Conservation (phyloP, 2,888 invertebrate species). For the Pemphredon lugubris region DNA sequence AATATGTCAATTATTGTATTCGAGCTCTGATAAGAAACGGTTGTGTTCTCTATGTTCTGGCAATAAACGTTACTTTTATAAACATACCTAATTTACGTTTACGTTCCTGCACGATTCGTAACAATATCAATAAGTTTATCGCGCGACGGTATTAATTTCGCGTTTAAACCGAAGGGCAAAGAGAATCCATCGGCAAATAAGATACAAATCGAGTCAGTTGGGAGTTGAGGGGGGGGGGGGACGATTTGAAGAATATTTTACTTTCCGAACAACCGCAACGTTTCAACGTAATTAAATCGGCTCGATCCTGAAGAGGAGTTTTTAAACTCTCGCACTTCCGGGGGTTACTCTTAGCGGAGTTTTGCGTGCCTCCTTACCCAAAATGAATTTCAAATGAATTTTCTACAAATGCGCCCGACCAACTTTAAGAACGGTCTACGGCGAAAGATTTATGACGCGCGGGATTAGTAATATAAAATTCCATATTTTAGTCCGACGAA, state of each 20-base stretch:
- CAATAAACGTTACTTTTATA: too few species aligned
- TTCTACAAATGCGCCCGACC: conserved; percentile 38
- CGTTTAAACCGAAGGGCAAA: neutral
- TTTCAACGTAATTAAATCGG: conserved; percentile 38
- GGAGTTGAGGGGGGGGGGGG: too few species aligned
- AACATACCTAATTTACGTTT: too few species aligned
- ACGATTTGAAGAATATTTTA: too few species aligned
- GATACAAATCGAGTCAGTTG: too few species aligned
- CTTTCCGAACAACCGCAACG: neutral
- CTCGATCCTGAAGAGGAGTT: conserved; percentile 25
- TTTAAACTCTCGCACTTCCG: conserved; percentile 31
- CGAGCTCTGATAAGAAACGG: too few species aligned
- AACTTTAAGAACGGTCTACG: conserved; percentile 22
- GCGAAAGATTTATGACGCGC: conserved; percentile 38
- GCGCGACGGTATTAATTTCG: neutral
- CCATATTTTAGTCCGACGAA: neutral
- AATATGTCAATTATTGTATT: too few species aligned
- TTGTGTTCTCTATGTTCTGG: too few species aligned
- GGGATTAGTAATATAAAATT: conserved; percentile 38
- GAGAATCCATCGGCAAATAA: too few species aligned
- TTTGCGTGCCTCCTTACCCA: conserved; percentile 3
- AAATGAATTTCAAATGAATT: conserved; percentile 55
- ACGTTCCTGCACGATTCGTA: too few species aligned
- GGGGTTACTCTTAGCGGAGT: conserved; percentile 12
- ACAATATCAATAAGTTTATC: too few species aligned